Base-by-base conservation (phyloP, 2,797 vertebrate genomes). In the Hapalemur alaotrensis region DNA sequence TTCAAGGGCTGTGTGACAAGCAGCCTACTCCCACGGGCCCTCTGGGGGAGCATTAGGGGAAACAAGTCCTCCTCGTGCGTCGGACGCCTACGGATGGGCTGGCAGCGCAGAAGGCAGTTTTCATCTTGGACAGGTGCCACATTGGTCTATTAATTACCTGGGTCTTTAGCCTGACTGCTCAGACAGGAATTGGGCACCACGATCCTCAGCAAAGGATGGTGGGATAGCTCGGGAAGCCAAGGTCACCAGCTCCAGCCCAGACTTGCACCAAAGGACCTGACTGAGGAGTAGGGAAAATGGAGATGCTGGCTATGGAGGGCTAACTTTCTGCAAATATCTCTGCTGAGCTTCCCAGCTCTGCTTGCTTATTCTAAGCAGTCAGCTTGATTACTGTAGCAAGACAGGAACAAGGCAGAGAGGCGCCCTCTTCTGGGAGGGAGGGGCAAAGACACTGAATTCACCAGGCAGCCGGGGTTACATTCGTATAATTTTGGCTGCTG, bases 41-140 rank as follows among this genome's bases (percentile, higher is more conserved):
- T 82, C 86, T 89, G 17, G 7, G 43, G 91, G 32, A 93, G 32
- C 52, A 18, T 57, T 32, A 85, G 65, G 84, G 52, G n/a, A 84
- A 91, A 48, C 1, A 18, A 88, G 70, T 79, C 80, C 38, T 61
- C 43, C 72, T 93, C 61, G 5, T 93, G 96, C 54, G 84, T 52
- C 30, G 61, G 63, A 89, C 79, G 82, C 81, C 59, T 75, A 59
- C 54, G 41, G 32, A 70, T 41, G 32, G 41, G 41, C 2, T 93
- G 80, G 82, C 81, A 91, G 23, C 43, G 32, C 46, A 70, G 81
- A 93, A 92, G 76, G 78, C 7, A 10, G 87, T 90, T 97, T 97
- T 88, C 82, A 63, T 85, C 86, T 93, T 96, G 93, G 97, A 91
- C 73, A 69, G 67, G 48, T 79, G 97, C 85, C 89, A 97, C 1